Evolutionary conservation across 2,797 vertebrate species (phyloP), one percentile per base, ranked within the genome.

Genomic region (Ciconia nigra): DNA sequence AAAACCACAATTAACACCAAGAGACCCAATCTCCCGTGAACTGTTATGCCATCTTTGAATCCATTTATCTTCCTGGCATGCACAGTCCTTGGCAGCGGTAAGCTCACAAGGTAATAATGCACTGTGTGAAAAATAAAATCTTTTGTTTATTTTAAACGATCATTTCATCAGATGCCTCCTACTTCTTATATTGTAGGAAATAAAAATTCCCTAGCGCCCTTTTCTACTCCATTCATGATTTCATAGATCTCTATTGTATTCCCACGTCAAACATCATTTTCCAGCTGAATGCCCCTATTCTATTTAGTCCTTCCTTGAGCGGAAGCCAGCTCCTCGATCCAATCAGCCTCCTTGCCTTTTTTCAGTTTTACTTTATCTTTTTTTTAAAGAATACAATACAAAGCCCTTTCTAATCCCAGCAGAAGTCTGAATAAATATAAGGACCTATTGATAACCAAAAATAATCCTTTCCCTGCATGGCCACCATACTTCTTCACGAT

Each of bases 81-180:
- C 87, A 71, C 47, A 74, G 91, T 66, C 79, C 74, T 63, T 7
- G 7, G 91, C 66, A 96, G 91, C 69, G 5, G 71, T 37, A 52
- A 84, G 70, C 83, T 89, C 89, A 63, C 59, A 87, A 91, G 71
- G 92, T 83, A 92, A 92, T 93, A 93, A 93, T 24, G 82, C 72
- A 37, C 74, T 35, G 52, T 31, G 72, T 61, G 92, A 87, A 88
- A 95, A 96, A 92, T 69, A 94, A 78, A 87, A 91, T 46, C 72
- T 91, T 93, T 91, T 93, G 95, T 96, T 96, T 96, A 95, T 95
- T 95, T 93, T 92, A 97, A 96, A 89, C 1, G 28, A 79, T 73
- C 89, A 76, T 91, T 95, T 96, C 58, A 95, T 94, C 95, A 88
- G 79, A 91, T 81, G 87, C 85, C 76, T 96, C 91, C 96, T 74